phyloP scores from a whole-genome alignment of 2,113 vertebrate genomes.

The Actenoides hombroni region DNA sequence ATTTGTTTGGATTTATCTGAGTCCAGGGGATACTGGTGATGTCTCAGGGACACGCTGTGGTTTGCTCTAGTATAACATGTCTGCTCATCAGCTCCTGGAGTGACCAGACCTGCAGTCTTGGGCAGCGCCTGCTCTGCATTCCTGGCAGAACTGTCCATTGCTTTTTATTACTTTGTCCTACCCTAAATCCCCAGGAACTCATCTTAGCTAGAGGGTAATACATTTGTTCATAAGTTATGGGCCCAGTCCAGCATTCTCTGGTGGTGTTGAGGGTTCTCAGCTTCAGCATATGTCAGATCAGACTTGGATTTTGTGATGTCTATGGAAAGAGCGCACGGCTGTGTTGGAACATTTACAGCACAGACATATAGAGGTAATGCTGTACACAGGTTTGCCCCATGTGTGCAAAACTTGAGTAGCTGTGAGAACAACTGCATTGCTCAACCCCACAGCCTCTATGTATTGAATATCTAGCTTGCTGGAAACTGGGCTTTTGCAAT shows the following conservation, averaged over 20 bases:
- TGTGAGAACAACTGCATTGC: background rate
- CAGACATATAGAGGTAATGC: background rate
- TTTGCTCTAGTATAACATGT: rapidly evolving
- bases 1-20: background rate
- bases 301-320: background rate
- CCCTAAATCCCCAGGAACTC: background rate
- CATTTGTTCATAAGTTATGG: background rate
- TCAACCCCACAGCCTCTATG: background rate
- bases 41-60: rapidly evolving
- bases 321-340: rapidly evolving
- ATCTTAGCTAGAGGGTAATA: background rate
- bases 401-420: background rate
- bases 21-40: background rate
- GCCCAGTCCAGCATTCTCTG: background rate
- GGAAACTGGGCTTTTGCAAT: background rate
- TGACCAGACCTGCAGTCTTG: background rate
- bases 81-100: background rate
- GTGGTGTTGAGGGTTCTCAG: background rate
- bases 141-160: background rate
- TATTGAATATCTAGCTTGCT: background rate
- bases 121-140: background rate
- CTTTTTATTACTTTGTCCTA: background rate
- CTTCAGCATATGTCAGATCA: background rate
- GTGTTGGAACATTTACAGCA: background rate
- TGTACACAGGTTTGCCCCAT: background rate